A percentile compares a stretch with the other conserved stretches of the same genome.
Conservation (phyloP, 2,888 invertebrate genomes). For the Adela reaumurella region DNA sequence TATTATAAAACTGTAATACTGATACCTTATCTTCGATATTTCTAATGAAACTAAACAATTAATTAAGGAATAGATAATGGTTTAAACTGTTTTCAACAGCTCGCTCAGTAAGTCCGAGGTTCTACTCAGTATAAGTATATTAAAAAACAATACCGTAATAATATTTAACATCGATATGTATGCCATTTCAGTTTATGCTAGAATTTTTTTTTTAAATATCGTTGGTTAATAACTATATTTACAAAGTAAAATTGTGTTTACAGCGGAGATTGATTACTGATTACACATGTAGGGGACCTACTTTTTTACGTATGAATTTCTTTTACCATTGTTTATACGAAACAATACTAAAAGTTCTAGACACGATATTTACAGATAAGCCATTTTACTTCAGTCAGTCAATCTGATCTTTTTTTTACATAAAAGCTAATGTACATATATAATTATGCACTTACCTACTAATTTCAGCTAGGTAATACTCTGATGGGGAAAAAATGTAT, state of each 20-base stretch:
- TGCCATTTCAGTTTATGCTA: slow-evolving; percentile 32
- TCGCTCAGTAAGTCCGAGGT: slow-evolving; percentile 13
- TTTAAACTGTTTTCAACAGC: slow-evolving; percentile 44
- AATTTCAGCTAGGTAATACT: too few species aligned
- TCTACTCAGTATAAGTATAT: not conserved
- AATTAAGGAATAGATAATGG: not conserved
- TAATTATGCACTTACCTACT: too few species aligned
- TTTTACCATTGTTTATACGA: too few species aligned
- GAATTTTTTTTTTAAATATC: not conserved
- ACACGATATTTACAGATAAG: not conserved
- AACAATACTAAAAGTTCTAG: too few species aligned
- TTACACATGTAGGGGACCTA: too few species aligned
- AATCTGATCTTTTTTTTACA: slow-evolving; percentile 13
- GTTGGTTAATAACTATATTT: not conserved
- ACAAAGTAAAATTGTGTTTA: not conserved
- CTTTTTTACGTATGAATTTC: not conserved
- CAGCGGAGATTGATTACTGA: not conserved
- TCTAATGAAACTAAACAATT: not conserved
- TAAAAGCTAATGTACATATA: slow-evolving; percentile 29
- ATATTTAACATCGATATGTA: slow-evolving; percentile 55
- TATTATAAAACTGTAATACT: too few species aligned
- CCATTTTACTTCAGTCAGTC: not conserved
- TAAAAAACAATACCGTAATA: not conserved
- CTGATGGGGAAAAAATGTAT: too few species aligned
- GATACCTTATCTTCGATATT: not conserved